A percentile compares a stretch with the other conserved stretches of the same genome.
These are phyloP conservation scores for Acromyrmex heyeri DNA, from an alignment of 1,140 invertebrate genomes.

Conservation along the genomic window DNA sequence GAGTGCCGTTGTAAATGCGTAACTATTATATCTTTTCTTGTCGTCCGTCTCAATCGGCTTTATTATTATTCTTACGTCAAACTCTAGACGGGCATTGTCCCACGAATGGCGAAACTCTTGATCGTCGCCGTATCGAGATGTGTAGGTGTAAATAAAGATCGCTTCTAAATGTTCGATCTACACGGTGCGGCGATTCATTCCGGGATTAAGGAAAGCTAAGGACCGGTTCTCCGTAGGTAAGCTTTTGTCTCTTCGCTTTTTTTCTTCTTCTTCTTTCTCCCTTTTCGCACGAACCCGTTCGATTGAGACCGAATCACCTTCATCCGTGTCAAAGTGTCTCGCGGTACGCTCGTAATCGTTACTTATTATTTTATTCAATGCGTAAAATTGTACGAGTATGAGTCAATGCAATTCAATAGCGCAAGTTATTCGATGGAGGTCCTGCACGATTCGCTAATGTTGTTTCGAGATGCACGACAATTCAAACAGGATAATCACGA, in stretches of 20 bases:
- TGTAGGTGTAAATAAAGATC: slow-evolving; percentile 43
- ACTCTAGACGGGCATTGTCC: slow-evolving; percentile 54
- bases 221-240: slow-evolving; percentile 32
- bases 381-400: background rate
- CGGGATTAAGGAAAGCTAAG: slow-evolving; percentile 40
- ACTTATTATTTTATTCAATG: slow-evolving; percentile 47
- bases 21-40: slow-evolving; percentile 71
- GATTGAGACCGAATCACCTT: slow-evolving; percentile 31
- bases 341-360: slow-evolving; percentile 23
- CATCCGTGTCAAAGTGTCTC: slow-evolving; percentile 28
- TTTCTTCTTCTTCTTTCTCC: background rate
- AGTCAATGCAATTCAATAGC: slow-evolving; percentile 29
- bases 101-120: background rate
- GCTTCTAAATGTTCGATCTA: slow-evolving; percentile 34
- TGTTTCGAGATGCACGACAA: background rate
- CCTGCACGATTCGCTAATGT: background rate
- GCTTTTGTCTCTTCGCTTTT: slow-evolving; percentile 28
- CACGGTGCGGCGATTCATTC: slow-evolving; percentile 27
- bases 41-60: slow-evolving; percentile 56
- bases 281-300: background rate
- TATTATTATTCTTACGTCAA: slow-evolving; percentile 66
- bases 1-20: slow-evolving; percentile 45
- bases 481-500: background rate
- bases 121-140: background rate
- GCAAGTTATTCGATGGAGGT: background rate